These are phyloP conservation scores for Schlechtendalia chinensis DNA, from an alignment of 1,140 invertebrate genomes.

Conservation along the genomic window DNA sequence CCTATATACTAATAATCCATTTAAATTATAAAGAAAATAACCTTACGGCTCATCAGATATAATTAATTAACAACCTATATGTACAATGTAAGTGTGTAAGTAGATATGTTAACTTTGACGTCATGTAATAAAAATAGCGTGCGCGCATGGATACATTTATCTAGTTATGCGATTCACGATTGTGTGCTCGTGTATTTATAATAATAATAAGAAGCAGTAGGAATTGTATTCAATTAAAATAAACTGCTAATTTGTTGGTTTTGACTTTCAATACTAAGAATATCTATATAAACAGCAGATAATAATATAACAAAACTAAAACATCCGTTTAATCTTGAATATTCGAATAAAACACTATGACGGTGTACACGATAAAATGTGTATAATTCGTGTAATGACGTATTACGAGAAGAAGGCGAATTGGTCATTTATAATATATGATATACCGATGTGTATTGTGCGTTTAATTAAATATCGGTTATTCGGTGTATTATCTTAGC, in stretches of 20 bases:
- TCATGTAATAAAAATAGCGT: constrained; percentile 3
- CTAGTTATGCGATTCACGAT: background rate
- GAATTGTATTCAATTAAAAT: background rate
- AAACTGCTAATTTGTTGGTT: background rate
- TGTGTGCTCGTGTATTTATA: background rate
- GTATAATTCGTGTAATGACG: no score
- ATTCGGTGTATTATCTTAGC: no score
- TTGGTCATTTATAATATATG: no score
- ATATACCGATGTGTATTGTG: no score
- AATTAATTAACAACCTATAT: background rate
- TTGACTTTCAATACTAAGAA: background rate
- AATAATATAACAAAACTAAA: no score
- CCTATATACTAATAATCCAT: background rate
- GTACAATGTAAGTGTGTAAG: background rate
- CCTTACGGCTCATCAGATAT: background rate
- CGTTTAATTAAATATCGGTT: no score
- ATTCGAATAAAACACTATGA: no score
- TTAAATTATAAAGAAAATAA: background rate
- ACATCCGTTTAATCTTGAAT: no score
- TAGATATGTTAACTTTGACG: background rate
- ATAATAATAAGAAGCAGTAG: no score
- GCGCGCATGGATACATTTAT: background rate
- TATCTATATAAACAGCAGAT: no score
- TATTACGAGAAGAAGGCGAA: no score
- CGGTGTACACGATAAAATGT: no score